Conservation (phyloP, 2,888 invertebrate genomes). For the Drosophila acutilabella region DNA sequence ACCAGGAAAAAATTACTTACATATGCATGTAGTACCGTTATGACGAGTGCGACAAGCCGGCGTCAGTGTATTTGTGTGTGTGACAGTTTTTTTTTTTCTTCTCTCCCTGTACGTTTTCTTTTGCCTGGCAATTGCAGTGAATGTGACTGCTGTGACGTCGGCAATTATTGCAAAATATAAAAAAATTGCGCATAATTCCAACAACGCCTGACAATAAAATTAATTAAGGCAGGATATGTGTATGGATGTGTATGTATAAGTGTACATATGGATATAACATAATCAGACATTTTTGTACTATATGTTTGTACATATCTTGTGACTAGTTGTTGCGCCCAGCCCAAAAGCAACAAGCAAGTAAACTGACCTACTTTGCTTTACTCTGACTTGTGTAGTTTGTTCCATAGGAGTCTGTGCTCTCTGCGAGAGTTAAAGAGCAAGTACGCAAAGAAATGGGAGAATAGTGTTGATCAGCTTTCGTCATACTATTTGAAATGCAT, state of each 20-base stretch:
- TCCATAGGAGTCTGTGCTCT: conserved; percentile 42
- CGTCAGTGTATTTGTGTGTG: conserved; percentile 18
- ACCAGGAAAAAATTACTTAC: conserved; percentile 21
- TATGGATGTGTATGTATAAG: conserved; percentile 4
- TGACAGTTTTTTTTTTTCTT: conserved; percentile 9
- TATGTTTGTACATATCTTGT: conserved; percentile 1
- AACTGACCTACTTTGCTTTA: conserved; percentile 70
- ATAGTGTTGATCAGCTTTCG: conserved; percentile 3
- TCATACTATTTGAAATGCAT: conserved; percentile 32
- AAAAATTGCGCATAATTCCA: conserved; percentile 23
- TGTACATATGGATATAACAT: not conserved
- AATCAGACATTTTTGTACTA: not conserved
- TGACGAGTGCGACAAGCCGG: conserved; percentile 36
- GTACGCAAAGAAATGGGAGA: too few species aligned
- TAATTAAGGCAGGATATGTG: conserved; percentile 38
- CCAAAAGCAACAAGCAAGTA: conserved; percentile 42
- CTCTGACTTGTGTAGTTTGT: conserved; percentile 39
- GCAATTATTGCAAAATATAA: conserved; percentile 27
- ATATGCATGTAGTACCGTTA: conserved; percentile 41
- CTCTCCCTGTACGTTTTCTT: conserved; percentile 2
- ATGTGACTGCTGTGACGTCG: conserved; percentile 8
- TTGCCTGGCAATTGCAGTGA: conserved; percentile 16
- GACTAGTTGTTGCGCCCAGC: conserved; percentile 38
- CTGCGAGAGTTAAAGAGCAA: conserved; percentile 14
- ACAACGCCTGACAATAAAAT: conserved; percentile 42